phyloP scores from a whole-genome alignment of 2,797 vertebrate genomes.

The Chelon auratus region DNA sequence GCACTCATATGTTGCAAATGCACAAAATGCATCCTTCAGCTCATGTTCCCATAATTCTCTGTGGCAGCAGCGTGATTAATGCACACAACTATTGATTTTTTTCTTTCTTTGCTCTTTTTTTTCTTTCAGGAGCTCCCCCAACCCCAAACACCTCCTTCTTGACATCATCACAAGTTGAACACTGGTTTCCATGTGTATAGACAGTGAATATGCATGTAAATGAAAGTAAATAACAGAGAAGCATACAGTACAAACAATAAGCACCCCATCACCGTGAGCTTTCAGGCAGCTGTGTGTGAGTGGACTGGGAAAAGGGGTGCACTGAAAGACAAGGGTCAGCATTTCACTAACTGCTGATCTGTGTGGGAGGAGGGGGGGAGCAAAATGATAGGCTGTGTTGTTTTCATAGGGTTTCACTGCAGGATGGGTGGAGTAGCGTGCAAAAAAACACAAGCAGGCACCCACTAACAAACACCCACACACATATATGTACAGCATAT shows the following conservation, averaged over 20 bases:
- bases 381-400: slow-evolving; percentile 73
- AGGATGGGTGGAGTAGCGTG: slow-evolving; percentile 66
- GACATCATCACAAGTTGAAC: slow-evolving; percentile 33
- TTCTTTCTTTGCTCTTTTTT: slow-evolving; percentile 53
- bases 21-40: slow-evolving; percentile 87
- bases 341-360: slow-evolving; percentile 81
- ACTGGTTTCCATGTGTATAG: slow-evolving; percentile 6
- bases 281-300: slow-evolving; percentile 61
- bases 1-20: slow-evolving; percentile 81
- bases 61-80: slow-evolving; percentile 93
- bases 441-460: slow-evolving; percentile 11
- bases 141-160: slow-evolving; percentile 41
- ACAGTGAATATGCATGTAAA: slow-evolving; percentile 14
- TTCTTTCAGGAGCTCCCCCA: slow-evolving; percentile 50
- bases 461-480: slow-evolving; percentile 1
- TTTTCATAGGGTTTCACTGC: slow-evolving; percentile 75
- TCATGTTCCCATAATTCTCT: slow-evolving; percentile 89
- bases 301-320: slow-evolving; percentile 73
- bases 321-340: slow-evolving; percentile 82
- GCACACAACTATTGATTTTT: slow-evolving; percentile 92
- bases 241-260: slow-evolving; percentile 37
- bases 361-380: slow-evolving; percentile 56
- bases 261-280: slow-evolving; percentile 40
- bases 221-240: slow-evolving; percentile 21
- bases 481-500: background rate